Evolutionary conservation across 2,113 vertebrate species (phyloP), one percentile per base, ranked within the genome.

Genomic region (Taurulus bubalis): DNA sequence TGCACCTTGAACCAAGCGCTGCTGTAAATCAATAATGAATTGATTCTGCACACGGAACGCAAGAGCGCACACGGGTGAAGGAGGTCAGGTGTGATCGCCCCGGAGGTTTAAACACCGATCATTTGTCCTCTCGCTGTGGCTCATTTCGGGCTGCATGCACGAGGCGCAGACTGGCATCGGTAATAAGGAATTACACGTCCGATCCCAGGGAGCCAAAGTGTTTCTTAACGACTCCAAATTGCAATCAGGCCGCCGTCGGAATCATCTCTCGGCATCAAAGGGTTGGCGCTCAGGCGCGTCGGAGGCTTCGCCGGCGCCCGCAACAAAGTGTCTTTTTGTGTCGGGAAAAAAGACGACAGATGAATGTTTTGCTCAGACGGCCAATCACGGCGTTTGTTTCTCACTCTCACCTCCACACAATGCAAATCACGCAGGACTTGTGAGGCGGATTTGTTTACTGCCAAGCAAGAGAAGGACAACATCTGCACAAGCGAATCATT

Each of bases 371-470:
- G 65, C 53, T 68, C 56, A 53, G 30, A 36, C 20, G n/a, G 67
- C 26, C 42, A 68, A 49, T 68, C 26, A 22, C 66, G 16, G 26
- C 49, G 51, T 69, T 85, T 82, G 66, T 71, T 24, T n/a, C 51
- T 53, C 49, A 45, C 24, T 68, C 66, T 87, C 80, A 71, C 38
- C 55, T 78, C 22, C 2, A 4, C 18, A 34, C 80, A 86, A 86
- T 85, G 80, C 69, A 87, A 85, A 85, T 86, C 74, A 74, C 15
- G 63, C 62, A 34, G 60, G 49, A 83, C 53, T 86, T 85, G 53
- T 16, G 22, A 89, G 77, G 42, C 56, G 36, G 75, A 85, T 88
- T 85, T 89, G 79, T 90, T 91, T 90, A 65, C 63, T 71, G 47
- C 34, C 20, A 74, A 75, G 24, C 51, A 77, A 84, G 55, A 79